phyloP scores from a whole-genome alignment of 1,140 invertebrate species.

The Hycleus cichorii region DNA sequence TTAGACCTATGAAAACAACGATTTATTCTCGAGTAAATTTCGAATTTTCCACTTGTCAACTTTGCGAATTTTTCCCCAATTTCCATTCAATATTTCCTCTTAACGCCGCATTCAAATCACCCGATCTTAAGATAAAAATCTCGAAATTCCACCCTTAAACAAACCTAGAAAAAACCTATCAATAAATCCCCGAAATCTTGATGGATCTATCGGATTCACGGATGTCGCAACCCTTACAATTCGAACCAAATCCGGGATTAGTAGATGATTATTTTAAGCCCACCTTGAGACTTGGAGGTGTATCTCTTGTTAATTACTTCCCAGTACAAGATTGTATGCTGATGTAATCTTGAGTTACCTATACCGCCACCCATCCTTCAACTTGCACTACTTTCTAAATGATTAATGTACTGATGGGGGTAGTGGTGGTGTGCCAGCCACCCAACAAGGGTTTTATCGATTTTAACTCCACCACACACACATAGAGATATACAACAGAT shows the following conservation, averaged over 20 bases:
- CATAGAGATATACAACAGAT: too few relatives aligned
- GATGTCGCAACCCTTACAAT: conserved; percentile 5
- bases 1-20: not conserved
- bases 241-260: conserved; percentile 16
- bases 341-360: conserved; percentile 18
- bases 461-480: too few relatives aligned
- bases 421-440: not conserved
- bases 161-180: not conserved
- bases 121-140: not conserved
- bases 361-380: not conserved
- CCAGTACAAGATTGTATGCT: conserved; percentile 7
- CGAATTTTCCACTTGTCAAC: conserved; percentile 6
- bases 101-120: conserved; percentile 13
- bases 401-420: conserved; percentile 5
- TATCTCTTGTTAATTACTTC: conserved; percentile 23
- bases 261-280: conserved; percentile 19
- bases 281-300: not conserved
- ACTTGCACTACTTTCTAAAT: conserved; percentile 4
- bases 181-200: not conserved
- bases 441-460: too few relatives aligned
- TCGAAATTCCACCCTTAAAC: not conserved
- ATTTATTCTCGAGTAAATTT: conserved; percentile 3
- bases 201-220: conserved; percentile 17
- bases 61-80: conserved; percentile 5
- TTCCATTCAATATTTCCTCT: not conserved